Conservation (phyloP, 2,797 vertebrate genomes). For the Catharus ustulatus region DNA sequence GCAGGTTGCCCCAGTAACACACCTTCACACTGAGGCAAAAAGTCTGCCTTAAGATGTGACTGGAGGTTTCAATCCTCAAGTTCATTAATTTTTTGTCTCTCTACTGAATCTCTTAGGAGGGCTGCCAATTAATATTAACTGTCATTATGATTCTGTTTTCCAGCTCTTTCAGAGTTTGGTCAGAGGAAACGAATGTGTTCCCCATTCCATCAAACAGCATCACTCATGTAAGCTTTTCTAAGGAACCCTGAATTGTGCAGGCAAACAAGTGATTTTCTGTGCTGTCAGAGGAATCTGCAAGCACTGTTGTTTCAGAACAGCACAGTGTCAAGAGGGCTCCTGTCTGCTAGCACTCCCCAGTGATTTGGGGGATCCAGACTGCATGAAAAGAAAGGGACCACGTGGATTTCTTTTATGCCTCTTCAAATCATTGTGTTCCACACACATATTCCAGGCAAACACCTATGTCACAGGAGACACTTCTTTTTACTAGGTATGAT, state of each 20-base stretch:
- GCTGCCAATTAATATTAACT: background rate
- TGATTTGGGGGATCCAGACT: background rate
- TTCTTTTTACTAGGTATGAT: background rate
- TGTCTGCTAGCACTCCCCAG: background rate
- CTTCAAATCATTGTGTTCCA: background rate
- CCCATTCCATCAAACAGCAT: background rate
- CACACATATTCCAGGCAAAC: background rate
- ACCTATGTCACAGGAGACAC: background rate
- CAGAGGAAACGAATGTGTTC: rapidly evolving
- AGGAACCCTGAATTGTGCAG: background rate
- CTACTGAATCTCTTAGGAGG: background rate
- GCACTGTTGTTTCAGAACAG: background rate
- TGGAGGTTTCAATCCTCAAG: background rate
- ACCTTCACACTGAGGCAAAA: background rate
- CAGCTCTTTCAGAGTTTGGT: background rate
- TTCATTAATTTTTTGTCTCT: background rate
- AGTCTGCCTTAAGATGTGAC: background rate
- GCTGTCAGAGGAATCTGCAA: background rate
- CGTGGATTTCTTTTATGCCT: background rate
- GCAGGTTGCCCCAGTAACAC: background rate
- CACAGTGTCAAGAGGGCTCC: background rate
- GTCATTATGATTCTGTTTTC: background rate
- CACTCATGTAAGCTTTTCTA: background rate
- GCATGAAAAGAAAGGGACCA: rapidly evolving
- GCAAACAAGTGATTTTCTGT: background rate